Conservation (phyloP, 1,140 invertebrate species). For the Drosophila simulans region DNA sequence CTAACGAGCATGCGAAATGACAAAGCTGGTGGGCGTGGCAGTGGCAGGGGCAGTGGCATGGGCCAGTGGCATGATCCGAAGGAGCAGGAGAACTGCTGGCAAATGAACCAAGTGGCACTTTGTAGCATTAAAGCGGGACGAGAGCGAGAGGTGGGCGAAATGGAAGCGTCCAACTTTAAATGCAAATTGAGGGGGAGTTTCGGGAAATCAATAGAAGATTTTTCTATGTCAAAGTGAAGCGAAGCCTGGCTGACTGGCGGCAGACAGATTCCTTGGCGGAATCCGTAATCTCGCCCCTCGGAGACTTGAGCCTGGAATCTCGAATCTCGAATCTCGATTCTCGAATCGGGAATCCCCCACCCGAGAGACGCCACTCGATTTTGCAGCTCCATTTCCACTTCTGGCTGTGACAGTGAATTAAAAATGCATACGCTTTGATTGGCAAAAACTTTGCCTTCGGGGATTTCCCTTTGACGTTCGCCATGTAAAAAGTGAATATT, state of each 20-base stretch:
- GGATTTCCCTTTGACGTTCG: conserved; percentile 17
- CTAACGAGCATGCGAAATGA: conserved; percentile 82
- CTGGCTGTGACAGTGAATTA: conserved; percentile 57
- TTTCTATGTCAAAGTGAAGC: conserved; percentile 75
- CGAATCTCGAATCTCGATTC: conserved; percentile 4
- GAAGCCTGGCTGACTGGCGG: conserved; percentile 25
- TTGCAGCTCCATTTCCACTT: not conserved
- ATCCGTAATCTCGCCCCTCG: not conserved
- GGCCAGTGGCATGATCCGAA: not conserved
- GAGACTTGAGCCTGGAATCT: not conserved
- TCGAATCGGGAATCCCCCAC: conserved; percentile 3
- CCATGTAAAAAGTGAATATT: not conserved
- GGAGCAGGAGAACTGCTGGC: conserved; percentile 8
- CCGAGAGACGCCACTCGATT: conserved; percentile 4
- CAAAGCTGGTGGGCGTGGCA: conserved; percentile 63
- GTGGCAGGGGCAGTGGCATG: not conserved
- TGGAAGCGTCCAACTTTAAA: conserved; percentile 59
- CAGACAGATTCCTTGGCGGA: conserved; percentile 19
- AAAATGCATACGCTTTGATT: conserved; percentile 71
- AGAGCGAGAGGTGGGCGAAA: not conserved
- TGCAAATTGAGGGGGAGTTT: conserved; percentile 58
- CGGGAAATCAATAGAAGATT: conserved; percentile 75
- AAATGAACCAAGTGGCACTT: conserved; percentile 69
- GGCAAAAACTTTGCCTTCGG: conserved; percentile 33
- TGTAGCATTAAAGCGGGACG: conserved; percentile 67